Percentiles rank a stretch among this genome's conserved stretches.
phyloP scores from a whole-genome alignment of 1,140 invertebrate genomes.

The Drosophila murphyi region DNA sequence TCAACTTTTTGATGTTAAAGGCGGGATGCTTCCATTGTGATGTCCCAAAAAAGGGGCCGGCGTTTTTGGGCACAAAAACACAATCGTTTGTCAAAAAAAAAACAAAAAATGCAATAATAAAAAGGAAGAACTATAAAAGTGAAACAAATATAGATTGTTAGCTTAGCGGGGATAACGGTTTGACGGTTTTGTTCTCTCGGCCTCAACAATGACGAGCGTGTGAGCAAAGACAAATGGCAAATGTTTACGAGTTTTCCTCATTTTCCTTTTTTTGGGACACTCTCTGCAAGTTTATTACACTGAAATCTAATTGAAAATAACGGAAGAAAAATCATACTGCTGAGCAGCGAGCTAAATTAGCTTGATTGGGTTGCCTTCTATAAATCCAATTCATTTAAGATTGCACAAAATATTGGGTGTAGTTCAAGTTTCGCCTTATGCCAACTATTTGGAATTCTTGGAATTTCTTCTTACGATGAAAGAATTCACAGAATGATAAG shows the following conservation, averaged over 20 bases:
- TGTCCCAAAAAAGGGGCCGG: slow-evolving; percentile 30
- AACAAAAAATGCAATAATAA: slow-evolving; percentile 1
- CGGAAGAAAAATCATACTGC: not conserved
- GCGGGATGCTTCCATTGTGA: slow-evolving; percentile 64
- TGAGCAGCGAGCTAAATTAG: not conserved
- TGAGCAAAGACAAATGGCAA: slow-evolving; percentile 33
- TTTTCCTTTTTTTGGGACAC: not conserved
- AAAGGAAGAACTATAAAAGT: slow-evolving; percentile 9
- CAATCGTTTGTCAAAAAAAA: slow-evolving; percentile 28
- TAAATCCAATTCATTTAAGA: too few relatives aligned
- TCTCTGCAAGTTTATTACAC: slow-evolving; percentile 1
- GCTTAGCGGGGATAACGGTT: slow-evolving; percentile 47
- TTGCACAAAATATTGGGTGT: too few relatives aligned
- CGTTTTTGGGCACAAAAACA: slow-evolving; percentile 39
- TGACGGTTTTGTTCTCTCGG: slow-evolving; percentile 3
- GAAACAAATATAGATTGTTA: slow-evolving; percentile 41
- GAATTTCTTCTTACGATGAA: too few relatives aligned
- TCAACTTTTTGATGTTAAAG: slow-evolving; percentile 42
- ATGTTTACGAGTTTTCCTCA: slow-evolving; percentile 22
- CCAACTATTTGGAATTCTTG: too few relatives aligned
- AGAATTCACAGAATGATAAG: too few relatives aligned
- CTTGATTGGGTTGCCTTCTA: too few relatives aligned
- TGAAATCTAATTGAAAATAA: slow-evolving; percentile 7
- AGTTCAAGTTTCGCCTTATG: too few relatives aligned
- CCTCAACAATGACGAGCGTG: slow-evolving; percentile 30